Evolutionary conservation across 2,113 vertebrate species (phyloP), one percentile per base, ranked within the genome.

Genomic region (Brachyistius frenatus): DNA sequence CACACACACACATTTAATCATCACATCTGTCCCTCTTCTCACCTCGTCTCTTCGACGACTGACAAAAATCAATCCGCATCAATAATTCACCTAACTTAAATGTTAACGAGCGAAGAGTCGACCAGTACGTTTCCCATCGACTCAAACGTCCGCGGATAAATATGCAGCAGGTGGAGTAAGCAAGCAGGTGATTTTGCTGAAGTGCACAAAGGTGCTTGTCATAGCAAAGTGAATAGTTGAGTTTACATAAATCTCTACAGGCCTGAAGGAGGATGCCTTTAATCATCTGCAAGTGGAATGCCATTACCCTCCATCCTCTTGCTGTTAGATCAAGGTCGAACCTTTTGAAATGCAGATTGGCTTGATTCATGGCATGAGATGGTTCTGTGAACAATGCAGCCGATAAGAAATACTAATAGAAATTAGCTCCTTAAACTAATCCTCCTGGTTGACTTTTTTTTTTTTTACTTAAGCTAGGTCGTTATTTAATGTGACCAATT

Each of bases 401-500:
- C 37, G 77, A 84, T 74, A 84, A 78, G 76, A 83, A 80, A 84
- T 63, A 47, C 79, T 63, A 36, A 86, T 83, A 70, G 61, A 73
- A 80, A 75, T 90, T 88, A 87, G 36, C 63, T 82, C 72, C 78
- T 82, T 84, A 55, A 76, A 60, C 50, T 79, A 86, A 88, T 84
- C 75, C 78, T 73, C 60, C 50, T 9, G 0, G 35, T 52, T 16
- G 1, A 76, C 67, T 76, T 67, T 23, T 23, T 23, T 23, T 23
- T 23, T 23, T 23, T 60, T 86, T 74, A 62, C 70, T 71, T 69
- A 14, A 53, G 31, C 32, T 33, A 11, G 33, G 41, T 81, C 54
- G 68, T 80, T 84, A 67, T 58, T 46, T 61, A 71, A 81, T 76
- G 60, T 73, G 66, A 78, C 41, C 67, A 78, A 61, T 86, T 80